A percentile compares a stretch with the other conserved stretches of the same genome.
Evolutionary conservation across 2,113 vertebrate genomes (phyloP).

Genomic region (Hylia prasina): DNA sequence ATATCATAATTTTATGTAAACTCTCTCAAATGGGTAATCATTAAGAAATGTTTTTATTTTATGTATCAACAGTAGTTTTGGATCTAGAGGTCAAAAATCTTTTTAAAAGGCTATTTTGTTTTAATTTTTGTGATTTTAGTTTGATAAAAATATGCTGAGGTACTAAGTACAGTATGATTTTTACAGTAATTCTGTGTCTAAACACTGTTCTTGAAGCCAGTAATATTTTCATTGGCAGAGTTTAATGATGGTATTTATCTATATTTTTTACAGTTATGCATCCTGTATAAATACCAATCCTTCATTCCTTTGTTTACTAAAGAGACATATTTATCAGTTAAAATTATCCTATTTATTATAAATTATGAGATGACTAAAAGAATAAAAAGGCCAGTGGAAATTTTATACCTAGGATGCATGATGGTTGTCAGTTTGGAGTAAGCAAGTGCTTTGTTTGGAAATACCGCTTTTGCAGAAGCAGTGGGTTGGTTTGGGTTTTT

Average conservation of each 20-base stretch:
- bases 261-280: constrained; percentile 82
- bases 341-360: constrained; percentile 83
- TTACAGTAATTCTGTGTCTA: constrained; percentile 79
- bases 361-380: constrained; percentile 80
- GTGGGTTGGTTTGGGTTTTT: neutral
- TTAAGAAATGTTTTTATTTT: constrained; percentile 84
- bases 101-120: constrained; percentile 78
- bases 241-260: constrained; percentile 78
- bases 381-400: constrained; percentile 79
- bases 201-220: constrained; percentile 81
- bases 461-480: constrained; percentile 69
- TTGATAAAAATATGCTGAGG: constrained; percentile 78
- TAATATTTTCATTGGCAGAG: constrained; percentile 79
- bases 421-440: constrained; percentile 67
- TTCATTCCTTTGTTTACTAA: constrained; percentile 86
- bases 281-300: constrained; percentile 79
- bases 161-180: constrained; percentile 80
- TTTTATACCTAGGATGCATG: constrained; percentile 78
- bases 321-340: constrained; percentile 81
- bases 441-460: constrained; percentile 67
- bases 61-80: constrained; percentile 79
- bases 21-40: constrained; percentile 78
- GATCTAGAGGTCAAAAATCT: constrained; percentile 79
- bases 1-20: constrained; percentile 81
- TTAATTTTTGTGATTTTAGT: constrained; percentile 83